Conservation (phyloP, 2,113 vertebrate species). For the Sigmodon hispidus region DNA sequence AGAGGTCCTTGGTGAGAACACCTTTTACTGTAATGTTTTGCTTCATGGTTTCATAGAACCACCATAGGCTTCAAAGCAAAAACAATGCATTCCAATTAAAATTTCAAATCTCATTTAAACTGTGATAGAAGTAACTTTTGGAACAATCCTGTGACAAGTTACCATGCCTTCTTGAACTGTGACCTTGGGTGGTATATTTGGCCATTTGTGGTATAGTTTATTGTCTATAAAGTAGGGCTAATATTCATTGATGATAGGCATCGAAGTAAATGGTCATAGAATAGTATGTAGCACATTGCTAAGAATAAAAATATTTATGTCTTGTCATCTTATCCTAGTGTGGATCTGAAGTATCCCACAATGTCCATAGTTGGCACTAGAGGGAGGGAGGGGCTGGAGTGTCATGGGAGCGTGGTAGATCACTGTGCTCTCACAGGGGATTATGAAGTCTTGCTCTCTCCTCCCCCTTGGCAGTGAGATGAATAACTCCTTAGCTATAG, state of each 20-base stretch:
- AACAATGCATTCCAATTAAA: not conserved
- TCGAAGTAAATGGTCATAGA: not conserved
- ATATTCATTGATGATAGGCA: not conserved
- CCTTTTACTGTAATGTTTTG: not conserved
- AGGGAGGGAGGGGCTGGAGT: not conserved
- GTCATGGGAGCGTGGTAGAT: not conserved
- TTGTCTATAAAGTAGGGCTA: not conserved
- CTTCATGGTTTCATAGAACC: not conserved
- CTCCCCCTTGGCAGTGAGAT: not conserved
- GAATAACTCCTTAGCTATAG: not conserved
- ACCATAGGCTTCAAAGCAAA: not conserved
- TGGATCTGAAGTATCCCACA: not conserved
- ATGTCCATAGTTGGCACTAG: not conserved
- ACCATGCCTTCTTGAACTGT: not conserved
- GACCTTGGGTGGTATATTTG: not conserved
- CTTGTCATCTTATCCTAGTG: not conserved
- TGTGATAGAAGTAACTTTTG: not conserved
- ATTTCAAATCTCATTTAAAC: constrained; percentile 4
- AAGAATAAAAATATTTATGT: constrained; percentile 35
- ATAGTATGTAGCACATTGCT: not conserved
- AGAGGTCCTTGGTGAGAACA: not conserved
- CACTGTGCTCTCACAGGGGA: not conserved
- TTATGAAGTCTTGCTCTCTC: not conserved
- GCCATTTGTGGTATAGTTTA: not conserved
- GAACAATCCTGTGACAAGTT: not conserved